phyloP scores from a whole-genome alignment of 2,888 invertebrate species.

The Tanytarsus gracilentus region DNA sequence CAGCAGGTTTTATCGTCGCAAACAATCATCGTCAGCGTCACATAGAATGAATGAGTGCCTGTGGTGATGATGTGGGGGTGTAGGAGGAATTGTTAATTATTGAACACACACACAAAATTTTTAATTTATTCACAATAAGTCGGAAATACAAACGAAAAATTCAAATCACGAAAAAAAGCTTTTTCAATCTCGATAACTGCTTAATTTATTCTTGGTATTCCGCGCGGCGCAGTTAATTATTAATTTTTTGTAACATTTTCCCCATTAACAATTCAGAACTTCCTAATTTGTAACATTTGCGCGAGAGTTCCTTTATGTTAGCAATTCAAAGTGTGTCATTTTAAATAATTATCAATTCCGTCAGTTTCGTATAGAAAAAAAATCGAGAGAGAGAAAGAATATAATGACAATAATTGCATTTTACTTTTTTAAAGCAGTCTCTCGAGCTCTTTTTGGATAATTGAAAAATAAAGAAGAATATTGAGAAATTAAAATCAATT shows the following conservation, averaged over 20 bases:
- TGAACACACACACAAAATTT: slow-evolving; percentile 9
- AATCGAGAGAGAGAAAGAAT: neutral
- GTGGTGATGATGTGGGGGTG: neutral
- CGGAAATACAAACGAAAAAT: slow-evolving; percentile 9
- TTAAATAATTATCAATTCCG: neutral
- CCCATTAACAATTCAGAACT: neutral
- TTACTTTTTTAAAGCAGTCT: neutral
- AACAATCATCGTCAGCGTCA: neutral
- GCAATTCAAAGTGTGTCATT: slow-evolving; percentile 3
- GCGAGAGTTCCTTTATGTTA: neutral
- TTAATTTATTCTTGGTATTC: neutral
- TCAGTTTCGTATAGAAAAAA: neutral
- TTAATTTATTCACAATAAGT: slow-evolving; percentile 12
- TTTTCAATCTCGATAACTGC: neutral
- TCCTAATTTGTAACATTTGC: neutral
- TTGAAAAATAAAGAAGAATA: neutral
- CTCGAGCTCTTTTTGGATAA: neutral
- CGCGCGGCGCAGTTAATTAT: neutral
- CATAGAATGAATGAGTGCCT: neutral
- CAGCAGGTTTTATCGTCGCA: neutral
- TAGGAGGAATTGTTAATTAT: slow-evolving; percentile 17
- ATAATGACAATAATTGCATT: slow-evolving; percentile 1
- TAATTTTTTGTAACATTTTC: neutral
- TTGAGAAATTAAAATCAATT: neutral
- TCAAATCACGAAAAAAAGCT: slow-evolving; percentile 14